phyloP scores from a whole-genome alignment of 2,888 invertebrate species.

The Priocnemis perturbator region DNA sequence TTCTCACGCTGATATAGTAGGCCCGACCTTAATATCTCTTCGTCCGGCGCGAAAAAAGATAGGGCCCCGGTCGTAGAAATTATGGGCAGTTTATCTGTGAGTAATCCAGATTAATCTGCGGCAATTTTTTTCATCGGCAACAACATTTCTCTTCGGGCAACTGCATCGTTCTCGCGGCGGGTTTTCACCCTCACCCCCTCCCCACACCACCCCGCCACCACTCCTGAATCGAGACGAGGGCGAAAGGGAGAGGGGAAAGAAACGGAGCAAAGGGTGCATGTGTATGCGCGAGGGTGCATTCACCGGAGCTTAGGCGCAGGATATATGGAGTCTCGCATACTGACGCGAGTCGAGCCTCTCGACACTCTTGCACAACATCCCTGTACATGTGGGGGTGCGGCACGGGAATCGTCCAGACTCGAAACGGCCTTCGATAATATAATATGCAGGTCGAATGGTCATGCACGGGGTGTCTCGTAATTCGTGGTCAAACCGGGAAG shows the following conservation, averaged over 20 bases:
- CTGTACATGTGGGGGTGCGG: background rate
- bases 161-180: slow-evolving; percentile 32
- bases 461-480: background rate
- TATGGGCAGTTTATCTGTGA: slow-evolving; percentile 49
- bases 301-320: slow-evolving; percentile 44
- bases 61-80: slow-evolving; percentile 33
- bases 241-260: background rate
- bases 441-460: slow-evolving; percentile 39
- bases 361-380: background rate
- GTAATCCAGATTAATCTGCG: slow-evolving; percentile 55
- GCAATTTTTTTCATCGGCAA: slow-evolving; percentile 51
- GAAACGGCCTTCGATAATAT: slow-evolving; percentile 41
- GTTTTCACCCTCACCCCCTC: no score
- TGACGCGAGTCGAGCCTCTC: slow-evolving; percentile 4
- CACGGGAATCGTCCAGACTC: slow-evolving; percentile 1
- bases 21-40: slow-evolving; percentile 45
- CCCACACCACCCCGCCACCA: no score
- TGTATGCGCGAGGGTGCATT: slow-evolving; percentile 34
- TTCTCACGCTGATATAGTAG: slow-evolving; percentile 23
- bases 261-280: background rate
- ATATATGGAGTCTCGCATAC: slow-evolving; percentile 45
- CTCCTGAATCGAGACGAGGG: slow-evolving; percentile 19
- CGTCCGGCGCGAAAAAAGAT: slow-evolving; percentile 26
- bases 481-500: background rate
- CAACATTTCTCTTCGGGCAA: slow-evolving; percentile 43